Conservation (phyloP, 2,797 vertebrate species). For the Fistularia tabacaria region DNA sequence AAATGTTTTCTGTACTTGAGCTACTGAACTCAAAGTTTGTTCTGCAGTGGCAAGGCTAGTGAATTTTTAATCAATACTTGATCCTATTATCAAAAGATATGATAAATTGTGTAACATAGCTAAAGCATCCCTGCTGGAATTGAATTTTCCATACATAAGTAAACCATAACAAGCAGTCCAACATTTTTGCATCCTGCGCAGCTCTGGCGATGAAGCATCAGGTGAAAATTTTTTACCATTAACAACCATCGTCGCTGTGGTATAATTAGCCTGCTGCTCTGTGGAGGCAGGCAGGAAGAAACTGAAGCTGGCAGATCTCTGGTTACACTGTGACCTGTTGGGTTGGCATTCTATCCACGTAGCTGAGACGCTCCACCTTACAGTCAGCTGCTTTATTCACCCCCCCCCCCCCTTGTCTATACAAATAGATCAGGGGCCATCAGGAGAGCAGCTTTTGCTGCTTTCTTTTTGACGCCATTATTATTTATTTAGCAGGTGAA, state of each 20-base stretch:
- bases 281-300: slow-evolving; percentile 52
- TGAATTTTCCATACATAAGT: too few relatives aligned
- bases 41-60: too few relatives aligned
- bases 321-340: slow-evolving; percentile 66
- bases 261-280: slow-evolving; percentile 64
- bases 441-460: slow-evolving; percentile 12
- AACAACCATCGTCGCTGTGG: slow-evolving; percentile 46
- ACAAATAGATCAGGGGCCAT: slow-evolving; percentile 41
- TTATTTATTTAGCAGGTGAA: slow-evolving; percentile 22
- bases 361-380: slow-evolving; percentile 35
- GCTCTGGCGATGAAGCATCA: slow-evolving; percentile 23
- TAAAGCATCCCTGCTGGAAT: too few relatives aligned
- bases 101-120: too few relatives aligned
- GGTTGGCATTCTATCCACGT: slow-evolving; percentile 39
- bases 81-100: too few relatives aligned
- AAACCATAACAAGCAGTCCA: too few relatives aligned
- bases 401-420: slow-evolving; percentile 14
- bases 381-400: slow-evolving; percentile 47
- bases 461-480: slow-evolving; percentile 17
- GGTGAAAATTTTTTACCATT: slow-evolving; percentile 52
- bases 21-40: too few relatives aligned
- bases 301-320: slow-evolving; percentile 57
- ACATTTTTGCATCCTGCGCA: slow-evolving; percentile 1
- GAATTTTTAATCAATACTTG: too few relatives aligned
- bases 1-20: too few relatives aligned